Base-by-base conservation (phyloP, 2,113 vertebrate genomes). In the Anseranas semipalmata region DNA sequence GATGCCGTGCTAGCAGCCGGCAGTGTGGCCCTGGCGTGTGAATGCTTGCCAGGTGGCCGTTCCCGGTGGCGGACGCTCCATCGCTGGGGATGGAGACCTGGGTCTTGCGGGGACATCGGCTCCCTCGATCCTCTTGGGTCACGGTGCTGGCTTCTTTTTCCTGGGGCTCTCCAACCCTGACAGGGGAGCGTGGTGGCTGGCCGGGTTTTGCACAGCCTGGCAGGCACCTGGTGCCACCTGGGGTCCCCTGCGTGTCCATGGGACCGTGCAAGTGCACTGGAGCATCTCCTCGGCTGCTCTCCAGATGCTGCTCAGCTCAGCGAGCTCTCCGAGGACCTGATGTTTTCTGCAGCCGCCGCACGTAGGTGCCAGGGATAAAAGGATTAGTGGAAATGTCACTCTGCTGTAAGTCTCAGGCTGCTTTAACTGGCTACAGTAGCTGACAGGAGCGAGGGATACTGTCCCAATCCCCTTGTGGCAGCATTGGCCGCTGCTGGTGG, bases 331-430 rank as follows among this genome's bases (percentile, higher is more conserved):
- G 1, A 79, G 85, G 60, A 27, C 39, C 48, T 91, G 77, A 81
- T 62, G 45, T 96, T 95, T 94, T 89, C 80, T 71, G n/a, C 59
- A 71, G 58, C 77, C 28, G 7, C 48, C 9, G 30, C 68, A 24
- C 1, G 3, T 32, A 74, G 75, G 82, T 93, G 39, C 66, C 9
- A 25, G 45, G 67, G 72, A 87, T 79, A 48, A 95, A 97, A 89
- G 70, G 85, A 84, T 93, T 85, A 94, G 90, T 59, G 83, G 68
- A 81, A 91, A 83, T 94, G 76, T 82, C 90, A 87, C 43, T 79
- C 71, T 39, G 17, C 82, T 45, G 4, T 43, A 85, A 90, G 76
- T 15, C 81, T 75, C 63, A 63, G 79, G 70, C 50, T 94, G 76
- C 83, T 2, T 8, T 58, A 50, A 39, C 46, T 17, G 39, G 62